These are phyloP conservation scores for Platyscapa corneri DNA, from an alignment of 1,140 invertebrate species.

Conservation along the genomic window DNA sequence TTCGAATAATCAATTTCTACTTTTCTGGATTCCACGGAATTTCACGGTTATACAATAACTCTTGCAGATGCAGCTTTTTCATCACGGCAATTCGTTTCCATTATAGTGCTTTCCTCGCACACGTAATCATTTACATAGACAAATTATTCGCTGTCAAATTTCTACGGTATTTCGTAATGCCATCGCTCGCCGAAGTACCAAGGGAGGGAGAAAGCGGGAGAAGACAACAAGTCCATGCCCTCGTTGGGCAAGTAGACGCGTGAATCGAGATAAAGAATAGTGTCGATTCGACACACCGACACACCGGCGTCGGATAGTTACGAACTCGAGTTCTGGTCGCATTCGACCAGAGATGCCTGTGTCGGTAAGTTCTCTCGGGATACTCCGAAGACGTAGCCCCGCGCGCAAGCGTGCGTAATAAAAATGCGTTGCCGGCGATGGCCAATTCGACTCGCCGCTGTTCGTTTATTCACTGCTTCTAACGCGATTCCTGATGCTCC, in stretches of 20 bases:
- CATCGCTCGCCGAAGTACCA: neutral
- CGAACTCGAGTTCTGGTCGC: too few species aligned
- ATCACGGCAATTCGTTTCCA: neutral
- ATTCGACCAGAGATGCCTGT: neutral
- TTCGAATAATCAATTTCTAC: neutral
- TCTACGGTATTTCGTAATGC: neutral
- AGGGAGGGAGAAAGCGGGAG: neutral
- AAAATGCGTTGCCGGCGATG: neutral
- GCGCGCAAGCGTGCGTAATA: neutral
- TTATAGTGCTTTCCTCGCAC: neutral
- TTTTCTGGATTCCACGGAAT: neutral
- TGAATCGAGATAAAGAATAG: neutral
- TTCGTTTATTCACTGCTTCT: too few species aligned
- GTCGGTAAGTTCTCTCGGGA: neutral
- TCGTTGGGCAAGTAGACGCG: neutral
- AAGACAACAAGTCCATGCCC: neutral
- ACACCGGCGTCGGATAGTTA: neutral
- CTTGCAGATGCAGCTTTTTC: neutral
- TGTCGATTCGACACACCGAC: neutral
- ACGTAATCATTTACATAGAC: neutral
- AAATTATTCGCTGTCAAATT: neutral
- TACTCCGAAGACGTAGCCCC: neutral
- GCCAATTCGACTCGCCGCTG: too few species aligned
- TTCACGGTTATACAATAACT: neutral
- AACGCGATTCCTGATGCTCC: too few species aligned